These are phyloP conservation scores for Aptenodytes forsteri DNA, from an alignment of 2,113 vertebrate genomes.

Conservation along the genomic window DNA sequence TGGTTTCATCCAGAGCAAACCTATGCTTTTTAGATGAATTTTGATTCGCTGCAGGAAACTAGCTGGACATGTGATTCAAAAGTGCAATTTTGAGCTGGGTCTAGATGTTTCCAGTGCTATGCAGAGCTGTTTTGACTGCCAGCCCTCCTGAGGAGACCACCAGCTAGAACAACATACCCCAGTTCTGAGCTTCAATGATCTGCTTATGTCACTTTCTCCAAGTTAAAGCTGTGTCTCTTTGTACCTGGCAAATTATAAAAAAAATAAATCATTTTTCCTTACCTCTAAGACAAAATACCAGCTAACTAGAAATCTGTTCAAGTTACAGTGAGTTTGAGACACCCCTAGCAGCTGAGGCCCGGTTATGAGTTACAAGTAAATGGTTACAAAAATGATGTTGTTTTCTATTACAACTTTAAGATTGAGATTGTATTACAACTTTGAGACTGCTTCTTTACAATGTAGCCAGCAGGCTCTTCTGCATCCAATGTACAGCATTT, in stretches of 20 bases:
- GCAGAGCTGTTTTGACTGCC: too few relatives aligned
- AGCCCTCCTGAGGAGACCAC: background rate
- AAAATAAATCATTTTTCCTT: background rate
- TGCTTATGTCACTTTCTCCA: background rate
- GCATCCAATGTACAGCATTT: background rate
- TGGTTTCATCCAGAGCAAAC: background rate
- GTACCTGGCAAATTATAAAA: background rate
- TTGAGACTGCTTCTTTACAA: background rate
- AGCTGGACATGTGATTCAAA: background rate
- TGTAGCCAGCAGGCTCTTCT: background rate
- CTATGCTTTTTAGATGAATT: background rate
- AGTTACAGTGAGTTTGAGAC: background rate
- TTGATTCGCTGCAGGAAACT: background rate
- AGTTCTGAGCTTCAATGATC: background rate
- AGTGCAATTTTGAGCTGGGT: background rate
- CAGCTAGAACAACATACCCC: rapidly evolving
- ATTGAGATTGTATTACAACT: too few relatives aligned
- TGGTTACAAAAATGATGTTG: background rate
- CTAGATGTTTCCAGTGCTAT: background rate
- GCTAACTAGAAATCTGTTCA: background rate
- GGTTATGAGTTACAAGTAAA: background rate
- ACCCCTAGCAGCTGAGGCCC: background rate
- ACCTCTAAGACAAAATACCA: background rate
- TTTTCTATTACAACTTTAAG: background rate
- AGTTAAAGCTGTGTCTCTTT: background rate